Conservation (phyloP, 2,888 invertebrate genomes). For the Drosophila demipolita region DNA sequence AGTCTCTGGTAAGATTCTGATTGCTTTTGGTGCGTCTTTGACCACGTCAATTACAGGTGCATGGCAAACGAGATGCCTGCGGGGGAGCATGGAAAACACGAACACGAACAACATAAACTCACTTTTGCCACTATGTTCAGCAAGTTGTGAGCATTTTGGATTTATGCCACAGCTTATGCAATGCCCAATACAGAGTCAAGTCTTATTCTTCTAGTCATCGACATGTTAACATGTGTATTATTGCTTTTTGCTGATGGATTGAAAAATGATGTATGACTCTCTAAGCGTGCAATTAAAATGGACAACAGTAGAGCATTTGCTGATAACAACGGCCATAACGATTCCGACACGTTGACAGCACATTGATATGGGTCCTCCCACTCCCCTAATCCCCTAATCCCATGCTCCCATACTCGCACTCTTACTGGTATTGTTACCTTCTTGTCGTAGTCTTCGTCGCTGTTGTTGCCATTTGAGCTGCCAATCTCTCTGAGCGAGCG, state of each 20-base stretch:
- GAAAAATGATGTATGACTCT: slow-evolving; percentile 44
- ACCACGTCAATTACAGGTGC: slow-evolving; percentile 1
- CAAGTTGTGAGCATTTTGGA: not conserved
- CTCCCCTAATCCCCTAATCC: not conserved
- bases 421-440: not conserved
- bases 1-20: slow-evolving; percentile 7
- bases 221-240: slow-evolving; percentile 1
- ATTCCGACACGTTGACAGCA: slow-evolving; percentile 39
- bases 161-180: not conserved
- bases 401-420: not conserved
- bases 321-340: slow-evolving; percentile 30
- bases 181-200: not conserved
- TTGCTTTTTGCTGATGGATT: slow-evolving; percentile 24
- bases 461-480: slow-evolving; percentile 22
- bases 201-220: not conserved
- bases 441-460: not conserved
- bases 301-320: slow-evolving; percentile 28
- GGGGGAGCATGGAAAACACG: not conserved
- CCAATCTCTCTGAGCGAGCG: slow-evolving; percentile 3
- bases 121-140: not conserved
- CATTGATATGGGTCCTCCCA: slow-evolving; percentile 39
- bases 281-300: slow-evolving; percentile 53
- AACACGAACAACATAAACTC: slow-evolving; percentile 1
- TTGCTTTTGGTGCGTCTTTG: slow-evolving; percentile 1
- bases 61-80: not conserved